Evolutionary conservation across 2,113 vertebrate species (phyloP).

Genomic region (Cairina moschata): DNA sequence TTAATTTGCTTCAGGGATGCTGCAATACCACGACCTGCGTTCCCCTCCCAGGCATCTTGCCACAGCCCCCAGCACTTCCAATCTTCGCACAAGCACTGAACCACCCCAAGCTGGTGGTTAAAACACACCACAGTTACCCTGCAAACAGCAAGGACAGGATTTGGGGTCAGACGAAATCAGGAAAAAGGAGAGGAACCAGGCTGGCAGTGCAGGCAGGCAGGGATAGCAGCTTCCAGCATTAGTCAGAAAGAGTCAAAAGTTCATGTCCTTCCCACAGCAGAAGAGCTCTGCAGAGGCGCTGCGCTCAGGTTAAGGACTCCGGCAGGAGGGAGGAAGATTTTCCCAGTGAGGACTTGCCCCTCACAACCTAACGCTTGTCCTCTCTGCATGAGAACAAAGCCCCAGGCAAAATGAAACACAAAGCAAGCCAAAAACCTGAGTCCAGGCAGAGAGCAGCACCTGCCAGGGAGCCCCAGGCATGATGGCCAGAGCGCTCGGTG

Average conservation of each 20-base stretch:
- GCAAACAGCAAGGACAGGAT: neutral
- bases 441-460: neutral
- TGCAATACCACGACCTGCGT: neutral
- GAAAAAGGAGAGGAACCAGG: neutral
- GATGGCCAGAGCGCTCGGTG: neutral
- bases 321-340: neutral
- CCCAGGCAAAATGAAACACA: neutral
- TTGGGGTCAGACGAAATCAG: neutral
- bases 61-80: neutral
- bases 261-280: neutral
- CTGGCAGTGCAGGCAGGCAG: neutral
- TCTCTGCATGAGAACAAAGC: accelerated
- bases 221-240: neutral
- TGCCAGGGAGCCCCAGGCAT: neutral
- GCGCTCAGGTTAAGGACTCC: neutral
- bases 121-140: neutral
- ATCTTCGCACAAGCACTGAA: neutral
- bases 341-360: neutral
- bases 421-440: neutral
- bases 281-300: neutral
- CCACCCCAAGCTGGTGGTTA: neutral
- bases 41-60: neutral
- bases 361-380: neutral
- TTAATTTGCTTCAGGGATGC: neutral
- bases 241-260: constrained; percentile 41